Percentiles rank a stretch among this genome's conserved stretches.
Evolutionary conservation across 2,888 invertebrate species (phyloP).

Genomic region (Resseliella maxima): DNA sequence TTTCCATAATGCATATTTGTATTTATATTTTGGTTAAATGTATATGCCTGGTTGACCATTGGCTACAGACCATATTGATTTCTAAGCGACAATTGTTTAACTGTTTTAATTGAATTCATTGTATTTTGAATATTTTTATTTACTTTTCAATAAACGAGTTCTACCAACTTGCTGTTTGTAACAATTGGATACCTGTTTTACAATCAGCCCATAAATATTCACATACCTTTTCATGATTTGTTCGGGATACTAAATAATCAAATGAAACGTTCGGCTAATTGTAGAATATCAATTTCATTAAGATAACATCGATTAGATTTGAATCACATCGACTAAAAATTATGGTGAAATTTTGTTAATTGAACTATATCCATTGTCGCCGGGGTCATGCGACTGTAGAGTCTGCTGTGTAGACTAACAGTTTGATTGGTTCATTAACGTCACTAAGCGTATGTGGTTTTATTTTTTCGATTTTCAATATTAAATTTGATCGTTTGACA

Average conservation of each 20-base stretch:
- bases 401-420: too few species aligned
- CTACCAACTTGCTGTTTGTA: conserved; percentile 10
- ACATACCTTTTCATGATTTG: neutral
- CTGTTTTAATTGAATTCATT: too few species aligned
- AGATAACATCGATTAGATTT: conserved; percentile 40
- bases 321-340: neutral
- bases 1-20: neutral
- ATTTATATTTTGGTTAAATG: too few species aligned
- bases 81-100: too few species aligned
- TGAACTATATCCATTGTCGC: neutral
- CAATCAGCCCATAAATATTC: too few species aligned
- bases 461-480: neutral
- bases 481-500: neutral
- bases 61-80: too few species aligned
- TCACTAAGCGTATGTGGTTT: neutral
- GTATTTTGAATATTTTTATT: too few species aligned
- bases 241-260: neutral
- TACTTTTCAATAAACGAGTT: too few species aligned
- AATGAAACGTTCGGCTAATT: neutral
- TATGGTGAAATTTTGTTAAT: neutral
- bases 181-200: neutral
- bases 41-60: too few species aligned
- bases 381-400: neutral
- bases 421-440: neutral
- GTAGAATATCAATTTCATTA: conserved; percentile 43